Conservation (phyloP, 2,888 invertebrate genomes). For the Spisula solida region DNA sequence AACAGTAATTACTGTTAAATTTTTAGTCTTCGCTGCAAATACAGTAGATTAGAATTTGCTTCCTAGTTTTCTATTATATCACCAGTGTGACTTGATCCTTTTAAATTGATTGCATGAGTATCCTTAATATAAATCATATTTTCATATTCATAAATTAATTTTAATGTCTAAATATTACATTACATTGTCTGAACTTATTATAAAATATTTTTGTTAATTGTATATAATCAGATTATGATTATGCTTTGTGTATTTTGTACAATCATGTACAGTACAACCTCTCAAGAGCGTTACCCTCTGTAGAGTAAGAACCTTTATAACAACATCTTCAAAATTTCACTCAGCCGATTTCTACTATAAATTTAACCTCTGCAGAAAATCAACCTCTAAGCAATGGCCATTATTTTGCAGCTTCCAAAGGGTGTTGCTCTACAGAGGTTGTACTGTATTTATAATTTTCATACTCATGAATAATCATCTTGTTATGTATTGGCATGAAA, state of each 20-base stretch:
- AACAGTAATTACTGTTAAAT: neutral
- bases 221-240: neutral
- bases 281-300: no score
- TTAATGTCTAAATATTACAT: neutral
- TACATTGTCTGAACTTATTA: neutral
- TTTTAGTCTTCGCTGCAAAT: neutral
- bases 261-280: no score
- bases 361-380: no score
- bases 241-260: neutral
- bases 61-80: neutral
- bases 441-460: neutral
- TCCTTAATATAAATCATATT: neutral
- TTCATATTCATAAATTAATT: neutral
- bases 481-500: no score
- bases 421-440: no score
- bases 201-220: neutral
- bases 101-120: neutral
- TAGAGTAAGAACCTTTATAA: no score
- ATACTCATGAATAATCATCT: neutral
- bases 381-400: no score
- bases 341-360: no score
- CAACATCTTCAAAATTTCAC: no score
- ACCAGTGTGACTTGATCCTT: conserved; percentile 1
- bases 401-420: no score
- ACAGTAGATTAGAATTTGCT: conserved; percentile 9